Conservation (phyloP, 2,113 vertebrate genomes). For the Podocnemis expansa region DNA sequence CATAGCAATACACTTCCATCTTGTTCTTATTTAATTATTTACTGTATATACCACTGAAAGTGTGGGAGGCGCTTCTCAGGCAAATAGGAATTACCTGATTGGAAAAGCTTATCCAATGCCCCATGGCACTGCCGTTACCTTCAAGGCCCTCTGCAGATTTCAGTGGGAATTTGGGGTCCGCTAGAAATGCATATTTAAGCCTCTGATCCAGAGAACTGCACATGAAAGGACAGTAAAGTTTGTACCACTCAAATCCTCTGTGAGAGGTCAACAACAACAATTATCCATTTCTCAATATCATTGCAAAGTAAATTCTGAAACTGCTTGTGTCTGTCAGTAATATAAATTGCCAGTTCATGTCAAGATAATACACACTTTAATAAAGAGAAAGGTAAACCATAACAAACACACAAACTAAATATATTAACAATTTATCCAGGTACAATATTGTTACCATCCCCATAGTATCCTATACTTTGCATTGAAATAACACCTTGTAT, state of each 20-base stretch:
- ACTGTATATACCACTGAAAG: neutral
- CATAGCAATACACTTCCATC: neutral
- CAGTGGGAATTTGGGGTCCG: neutral
- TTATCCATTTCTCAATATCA: neutral
- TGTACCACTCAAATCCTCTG: neutral
- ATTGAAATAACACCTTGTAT: neutral
- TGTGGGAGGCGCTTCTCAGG: neutral
- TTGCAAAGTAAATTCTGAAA: constrained; percentile 76
- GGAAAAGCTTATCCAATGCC: neutral
- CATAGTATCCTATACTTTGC: neutral
- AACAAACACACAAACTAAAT: neutral
- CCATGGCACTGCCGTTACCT: neutral
- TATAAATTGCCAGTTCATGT: constrained; percentile 77
- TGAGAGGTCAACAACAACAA: neutral
- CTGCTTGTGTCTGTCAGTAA: constrained; percentile 73
- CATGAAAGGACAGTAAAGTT: neutral
- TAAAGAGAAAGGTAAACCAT: neutral
- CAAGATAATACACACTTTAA: constrained; percentile 74
- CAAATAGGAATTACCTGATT: neutral
- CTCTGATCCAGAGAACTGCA: constrained; percentile 1
- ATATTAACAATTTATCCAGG: neutral
- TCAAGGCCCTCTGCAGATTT: neutral
- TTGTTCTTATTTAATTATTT: neutral
- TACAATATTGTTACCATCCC: neutral
- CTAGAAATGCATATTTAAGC: neutral